Percentiles rank a stretch among this genome's conserved stretches.
These are phyloP conservation scores for Drosophila willistoni DNA, from an alignment of 1,140 invertebrate species.

Conservation along the genomic window DNA sequence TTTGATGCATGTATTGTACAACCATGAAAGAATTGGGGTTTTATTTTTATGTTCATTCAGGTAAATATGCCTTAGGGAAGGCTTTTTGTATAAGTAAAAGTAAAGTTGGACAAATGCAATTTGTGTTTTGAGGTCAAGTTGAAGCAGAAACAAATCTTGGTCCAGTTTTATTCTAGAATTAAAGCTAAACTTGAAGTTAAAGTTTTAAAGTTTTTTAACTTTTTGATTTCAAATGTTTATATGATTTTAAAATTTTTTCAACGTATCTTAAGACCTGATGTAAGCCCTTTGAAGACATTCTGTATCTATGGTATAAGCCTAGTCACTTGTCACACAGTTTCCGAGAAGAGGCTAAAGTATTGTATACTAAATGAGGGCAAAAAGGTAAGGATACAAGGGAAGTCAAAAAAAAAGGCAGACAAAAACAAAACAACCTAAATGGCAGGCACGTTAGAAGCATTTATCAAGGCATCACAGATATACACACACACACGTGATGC, in stretches of 20 bases:
- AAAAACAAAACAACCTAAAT: slow-evolving; percentile 49
- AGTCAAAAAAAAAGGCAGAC: not conserved
- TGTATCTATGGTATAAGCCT: slow-evolving; percentile 21
- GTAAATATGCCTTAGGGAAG: slow-evolving; percentile 23
- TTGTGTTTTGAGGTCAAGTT: slow-evolving; percentile 11
- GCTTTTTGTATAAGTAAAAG: not conserved
- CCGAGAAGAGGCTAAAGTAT: slow-evolving; percentile 8
- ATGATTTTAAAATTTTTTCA: not conserved
- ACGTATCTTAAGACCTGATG: not conserved
- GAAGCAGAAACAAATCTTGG: not conserved
- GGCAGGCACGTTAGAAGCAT: slow-evolving; percentile 68
- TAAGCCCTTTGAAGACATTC: slow-evolving; percentile 16
- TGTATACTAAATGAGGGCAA: slow-evolving; percentile 42
- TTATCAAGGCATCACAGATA: slow-evolving; percentile 55
- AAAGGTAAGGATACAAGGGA: slow-evolving; percentile 33
- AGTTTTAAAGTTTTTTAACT: not conserved
- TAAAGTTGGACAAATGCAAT: slow-evolving; percentile 8
- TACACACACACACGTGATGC: slow-evolving; percentile 25
- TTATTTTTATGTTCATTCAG: slow-evolving; percentile 44
- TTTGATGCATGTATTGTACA: slow-evolving; percentile 46
- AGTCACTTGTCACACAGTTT: slow-evolving; percentile 50
- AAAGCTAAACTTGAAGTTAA: not conserved
- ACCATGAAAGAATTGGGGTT: slow-evolving; percentile 5
- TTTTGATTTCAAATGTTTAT: not conserved
- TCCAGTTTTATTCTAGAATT: not conserved